Evolutionary conservation across 2,888 invertebrate species (phyloP), one percentile per base, ranked within the genome.

Genomic region (Noctua comes): DNA sequence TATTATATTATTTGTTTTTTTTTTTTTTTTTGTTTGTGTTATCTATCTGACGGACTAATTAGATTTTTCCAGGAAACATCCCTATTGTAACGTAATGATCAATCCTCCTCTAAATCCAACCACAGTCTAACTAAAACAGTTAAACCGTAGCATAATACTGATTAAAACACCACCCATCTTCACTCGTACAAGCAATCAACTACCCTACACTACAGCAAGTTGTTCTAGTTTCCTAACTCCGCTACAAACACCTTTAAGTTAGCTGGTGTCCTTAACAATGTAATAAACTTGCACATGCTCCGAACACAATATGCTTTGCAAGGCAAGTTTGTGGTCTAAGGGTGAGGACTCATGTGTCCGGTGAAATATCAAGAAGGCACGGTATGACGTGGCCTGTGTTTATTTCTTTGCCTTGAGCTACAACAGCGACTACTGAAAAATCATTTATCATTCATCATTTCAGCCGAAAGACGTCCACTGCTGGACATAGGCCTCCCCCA

Each of bases 241-340:
- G 80, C 79, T 79, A 83, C 77, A 73, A 88, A 87, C 83, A 88
- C 88, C 88, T 88, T 74, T 64, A 83, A 88, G 71, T 87, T 86
- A 74, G 76, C 68, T 80, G 66, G 74, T 73, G 69, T 80, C 76
- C 84, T 62, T 79, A 80, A 77, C 79, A 80, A 65, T 62, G 80
- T 87, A 81, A 82, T 79, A 80, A 86, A 88, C 69, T 86, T 84
- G 82, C 71, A 73, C 84, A 79, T 76, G 76, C 54, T 59, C 24
- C 0, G 62, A 65, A 68, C 68, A 68, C 74, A 83, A 76, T 69
- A 82, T 83, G 76, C 68, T 69, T 68, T 43, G 70, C 46, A 59
- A 62, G 43, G 66, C 68, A 72, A 62, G 73, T 69, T 70, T 48
- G 36, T 64, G 54, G 31, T 76, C 27, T 71, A 68, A 46, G 65